Evolutionary conservation across 2,888 invertebrate species (phyloP).

Genomic region (Agelastica alni): DNA sequence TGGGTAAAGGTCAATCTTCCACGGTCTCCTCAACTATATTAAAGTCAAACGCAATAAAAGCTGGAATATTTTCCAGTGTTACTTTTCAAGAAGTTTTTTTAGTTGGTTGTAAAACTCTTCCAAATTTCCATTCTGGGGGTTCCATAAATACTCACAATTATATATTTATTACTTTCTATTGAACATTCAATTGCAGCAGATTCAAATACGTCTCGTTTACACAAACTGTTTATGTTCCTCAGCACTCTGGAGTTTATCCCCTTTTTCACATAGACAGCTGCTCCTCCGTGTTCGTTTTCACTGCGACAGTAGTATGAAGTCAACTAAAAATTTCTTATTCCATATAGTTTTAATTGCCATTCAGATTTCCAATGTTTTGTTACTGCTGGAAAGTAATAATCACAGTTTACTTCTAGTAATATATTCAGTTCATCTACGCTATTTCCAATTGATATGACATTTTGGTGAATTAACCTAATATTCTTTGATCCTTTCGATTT

Average conservation of each 20-base stretch:
- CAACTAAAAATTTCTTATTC: not conserved
- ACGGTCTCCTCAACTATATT: too few relatives aligned
- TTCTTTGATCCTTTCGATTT: slow-evolving; percentile 2
- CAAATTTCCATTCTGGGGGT: not conserved
- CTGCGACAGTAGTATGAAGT: not conserved
- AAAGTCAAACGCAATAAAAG: too few relatives aligned
- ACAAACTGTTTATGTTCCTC: too few relatives aligned
- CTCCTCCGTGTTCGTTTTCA: not conserved
- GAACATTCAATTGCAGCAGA: not conserved
- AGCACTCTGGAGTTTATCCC: too few relatives aligned
- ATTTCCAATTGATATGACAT: not conserved
- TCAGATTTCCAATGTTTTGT: not conserved
- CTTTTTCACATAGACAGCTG: too few relatives aligned
- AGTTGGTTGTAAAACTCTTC: not conserved
- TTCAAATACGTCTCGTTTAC: not conserved
- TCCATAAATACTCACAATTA: too few relatives aligned
- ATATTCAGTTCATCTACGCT: too few relatives aligned
- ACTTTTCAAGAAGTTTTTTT: not conserved
- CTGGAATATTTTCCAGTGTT: not conserved
- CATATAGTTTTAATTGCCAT: not conserved
- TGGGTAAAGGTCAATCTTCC: too few relatives aligned
- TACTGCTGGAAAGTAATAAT: not conserved
- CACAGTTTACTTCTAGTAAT: not conserved
- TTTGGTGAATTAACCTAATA: not conserved
- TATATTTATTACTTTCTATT: too few relatives aligned